Evolutionary conservation across 2,797 vertebrate species (phyloP), one percentile per base, ranked within the genome.

Genomic region (Stomatorhinus walkeri): DNA sequence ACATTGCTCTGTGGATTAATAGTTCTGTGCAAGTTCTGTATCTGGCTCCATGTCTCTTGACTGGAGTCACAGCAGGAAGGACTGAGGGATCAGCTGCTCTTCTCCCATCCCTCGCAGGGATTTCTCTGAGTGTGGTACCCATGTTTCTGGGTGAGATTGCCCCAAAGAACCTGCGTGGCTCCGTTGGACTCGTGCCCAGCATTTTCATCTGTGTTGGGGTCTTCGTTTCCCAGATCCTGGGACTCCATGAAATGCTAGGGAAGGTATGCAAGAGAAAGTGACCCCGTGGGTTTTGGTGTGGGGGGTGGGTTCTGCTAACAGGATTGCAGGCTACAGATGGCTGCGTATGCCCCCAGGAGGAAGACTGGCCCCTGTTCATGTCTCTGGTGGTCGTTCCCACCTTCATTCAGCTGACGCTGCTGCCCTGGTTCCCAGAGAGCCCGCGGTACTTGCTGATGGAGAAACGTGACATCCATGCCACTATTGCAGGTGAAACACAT

Each of bases 101-200:
- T 9, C 10, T 43, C 9, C 10, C 19, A 1, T 40, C 24, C 12
- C 8, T 59, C 1, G 0, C 92, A 98, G 97, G 97, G 24, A 96
- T 98, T 89, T 95, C 94, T 85, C 96, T 98, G 88, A 97, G 97
- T 0, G 97, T 97, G 88, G 97, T 98, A 89, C 97, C 97, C 0
- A 98, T 98, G 96, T 98, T 97, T 92, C 93, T 98, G 24, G 96
- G 97, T 88, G 97, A 98, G 94, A 97, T 98, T 0, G 95, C 97
- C 3, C 97, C 97, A 1, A 97, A 97, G 94, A 97, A 94, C 91
- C 92, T 97, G 19, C 93, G 97, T 14, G 97, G 97, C 4, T 97
- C 97, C 92, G 91, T 98, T 90, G 96, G 96, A 6, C 95, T 98
- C 0, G 83, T 98, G 89, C 97, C 97, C 90, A 97, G 95, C 93